A percentile compares a stretch with the other conserved stretches of the same genome.
Evolutionary conservation across 2,888 invertebrate genomes (phyloP).

Genomic region (Spodoptera exigua): DNA sequence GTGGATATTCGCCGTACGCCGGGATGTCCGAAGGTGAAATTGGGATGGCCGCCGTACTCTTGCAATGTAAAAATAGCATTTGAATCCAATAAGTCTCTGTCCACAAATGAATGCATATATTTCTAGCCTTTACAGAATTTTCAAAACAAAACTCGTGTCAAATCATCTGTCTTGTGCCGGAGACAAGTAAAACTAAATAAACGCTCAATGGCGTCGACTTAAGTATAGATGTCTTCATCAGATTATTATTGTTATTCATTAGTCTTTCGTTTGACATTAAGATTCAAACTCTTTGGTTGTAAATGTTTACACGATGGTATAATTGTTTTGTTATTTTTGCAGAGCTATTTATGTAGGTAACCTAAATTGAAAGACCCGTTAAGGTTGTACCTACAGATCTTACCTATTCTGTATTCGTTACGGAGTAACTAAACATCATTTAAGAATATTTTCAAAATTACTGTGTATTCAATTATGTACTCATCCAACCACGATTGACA

Average conservation of each 20-base stretch:
- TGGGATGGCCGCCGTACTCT: too few species aligned
- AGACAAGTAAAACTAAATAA: slow-evolving; percentile 49
- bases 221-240: slow-evolving; percentile 19
- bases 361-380: too few species aligned
- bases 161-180: slow-evolving; percentile 46
- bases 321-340: too few species aligned
- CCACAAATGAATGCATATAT: slow-evolving; percentile 44
- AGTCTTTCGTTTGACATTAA: slow-evolving; percentile 16
- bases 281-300: background rate
- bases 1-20: too few species aligned
- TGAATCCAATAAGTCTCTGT: slow-evolving; percentile 45
- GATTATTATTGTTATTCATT: slow-evolving; percentile 23
- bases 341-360: too few species aligned
- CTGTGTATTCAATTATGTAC: too few species aligned
- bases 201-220: slow-evolving; percentile 47
- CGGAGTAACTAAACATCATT: too few species aligned
- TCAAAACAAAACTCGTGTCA: slow-evolving; percentile 53
- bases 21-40: too few species aligned
- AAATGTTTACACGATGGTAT: background rate
- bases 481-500: too few species aligned
- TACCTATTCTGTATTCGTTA: too few species aligned
- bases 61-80: background rate
- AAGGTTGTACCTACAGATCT: too few species aligned
- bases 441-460: too few species aligned
- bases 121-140: slow-evolving; percentile 41